Conservation (phyloP, 2,888 invertebrate genomes). For the Macaria liturata region DNA sequence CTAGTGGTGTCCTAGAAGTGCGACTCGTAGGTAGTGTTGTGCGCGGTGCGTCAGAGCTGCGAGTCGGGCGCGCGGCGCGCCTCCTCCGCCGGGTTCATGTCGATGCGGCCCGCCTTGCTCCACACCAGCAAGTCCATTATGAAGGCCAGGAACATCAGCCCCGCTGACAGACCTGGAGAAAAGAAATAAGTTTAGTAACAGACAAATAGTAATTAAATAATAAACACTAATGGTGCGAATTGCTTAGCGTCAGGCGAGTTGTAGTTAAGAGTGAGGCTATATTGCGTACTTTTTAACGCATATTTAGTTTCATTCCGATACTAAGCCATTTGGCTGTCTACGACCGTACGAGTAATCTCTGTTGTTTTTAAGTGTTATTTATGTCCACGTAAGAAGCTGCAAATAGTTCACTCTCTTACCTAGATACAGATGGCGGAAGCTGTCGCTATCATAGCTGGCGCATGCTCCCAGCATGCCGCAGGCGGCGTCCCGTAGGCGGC, state of each 20-base stretch:
- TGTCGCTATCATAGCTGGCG: constrained; percentile 92
- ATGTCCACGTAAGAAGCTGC: too few species aligned
- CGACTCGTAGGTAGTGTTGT: constrained; percentile 51
- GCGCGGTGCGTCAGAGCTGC: constrained; percentile 59
- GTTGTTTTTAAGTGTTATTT: too few species aligned
- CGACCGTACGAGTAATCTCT: too few species aligned
- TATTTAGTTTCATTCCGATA: too few species aligned
- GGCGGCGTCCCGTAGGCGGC: constrained; percentile 92
- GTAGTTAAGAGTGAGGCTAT: too few species aligned
- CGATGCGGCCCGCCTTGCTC: constrained; percentile 93
- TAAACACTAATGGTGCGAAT: too few species aligned
- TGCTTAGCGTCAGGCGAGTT: too few species aligned
- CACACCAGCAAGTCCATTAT: constrained; percentile 94
- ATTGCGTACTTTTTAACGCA: too few species aligned
- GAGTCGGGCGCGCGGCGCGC: constrained; percentile 50
- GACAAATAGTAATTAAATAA: too few species aligned
- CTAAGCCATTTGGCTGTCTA: too few species aligned
- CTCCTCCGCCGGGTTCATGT: constrained; percentile 82
- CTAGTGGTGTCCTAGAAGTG: constrained; percentile 46
- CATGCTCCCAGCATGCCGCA: constrained; percentile 93
- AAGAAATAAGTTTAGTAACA: too few species aligned
- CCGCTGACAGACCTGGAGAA: constrained; percentile 90
- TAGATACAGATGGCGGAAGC: constrained; percentile 92
- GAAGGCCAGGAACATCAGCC: constrained; percentile 93
- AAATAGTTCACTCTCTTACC: constrained; percentile 74